Evolutionary conservation across 1,140 invertebrate species (phyloP).

Genomic region (Drosophila pandora): DNA sequence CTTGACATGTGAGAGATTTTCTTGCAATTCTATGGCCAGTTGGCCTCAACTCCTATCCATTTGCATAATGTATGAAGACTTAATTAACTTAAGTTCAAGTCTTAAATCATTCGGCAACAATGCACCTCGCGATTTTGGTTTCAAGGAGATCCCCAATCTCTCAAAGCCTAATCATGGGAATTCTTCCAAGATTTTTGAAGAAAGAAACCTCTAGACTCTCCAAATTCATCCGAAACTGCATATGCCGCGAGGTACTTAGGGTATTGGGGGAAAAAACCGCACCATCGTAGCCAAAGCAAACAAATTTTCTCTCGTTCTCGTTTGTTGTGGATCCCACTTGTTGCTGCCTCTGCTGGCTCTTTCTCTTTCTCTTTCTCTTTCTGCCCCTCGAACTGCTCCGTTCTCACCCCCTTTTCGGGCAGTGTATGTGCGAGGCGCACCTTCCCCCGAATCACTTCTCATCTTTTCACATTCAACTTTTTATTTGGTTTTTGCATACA

Average conservation of each 20-base stretch:
- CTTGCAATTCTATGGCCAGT: neutral
- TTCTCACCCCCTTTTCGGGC: conserved; percentile 31
- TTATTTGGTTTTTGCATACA: conserved; percentile 52
- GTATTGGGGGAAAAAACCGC: conserved; percentile 26
- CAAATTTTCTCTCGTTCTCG: conserved; percentile 69
- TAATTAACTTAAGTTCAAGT: conserved; percentile 3
- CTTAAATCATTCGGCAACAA: neutral
- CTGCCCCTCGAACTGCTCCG: conserved; percentile 11
- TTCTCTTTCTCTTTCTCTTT: conserved; percentile 21
- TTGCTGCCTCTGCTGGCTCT: conserved; percentile 19
- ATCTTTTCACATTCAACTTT: conserved; percentile 39
- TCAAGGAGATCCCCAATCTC: conserved; percentile 1
- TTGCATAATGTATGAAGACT: conserved; percentile 3
- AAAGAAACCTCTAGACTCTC: no score
- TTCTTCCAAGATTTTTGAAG: neutral
- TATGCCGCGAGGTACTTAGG: neutral
- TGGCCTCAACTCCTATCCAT: neutral
- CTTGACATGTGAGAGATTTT: conserved; percentile 35
- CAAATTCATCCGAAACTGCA: neutral
- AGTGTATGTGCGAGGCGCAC: conserved; percentile 18
- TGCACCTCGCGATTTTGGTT: neutral
- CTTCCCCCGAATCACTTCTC: conserved; percentile 23
- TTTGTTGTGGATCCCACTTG: conserved; percentile 37
- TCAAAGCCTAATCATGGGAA: neutral
- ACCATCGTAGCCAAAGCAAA: conserved; percentile 44